phyloP scores from a whole-genome alignment of 2,888 invertebrate genomes.

The Mimachlamys varia region DNA sequence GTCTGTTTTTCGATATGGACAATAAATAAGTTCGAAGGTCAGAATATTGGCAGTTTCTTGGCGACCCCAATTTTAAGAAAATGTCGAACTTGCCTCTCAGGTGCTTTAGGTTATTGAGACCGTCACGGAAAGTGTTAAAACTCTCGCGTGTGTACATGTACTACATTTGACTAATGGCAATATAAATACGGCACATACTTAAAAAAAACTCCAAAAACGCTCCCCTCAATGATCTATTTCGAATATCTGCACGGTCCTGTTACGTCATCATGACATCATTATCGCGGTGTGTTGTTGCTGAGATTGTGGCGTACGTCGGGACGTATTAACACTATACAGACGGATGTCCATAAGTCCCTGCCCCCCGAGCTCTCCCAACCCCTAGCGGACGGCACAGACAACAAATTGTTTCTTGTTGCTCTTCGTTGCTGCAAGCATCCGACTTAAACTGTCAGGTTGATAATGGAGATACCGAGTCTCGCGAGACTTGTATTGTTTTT shows the following conservation, averaged over 20 bases:
- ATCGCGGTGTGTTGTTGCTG: neutral
- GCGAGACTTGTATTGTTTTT: conserved; percentile 18
- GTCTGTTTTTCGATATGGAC: neutral
- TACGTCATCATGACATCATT: conserved; percentile 25
- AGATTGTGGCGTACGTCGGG: neutral
- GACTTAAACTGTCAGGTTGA: conserved; percentile 24
- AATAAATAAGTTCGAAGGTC: neutral
- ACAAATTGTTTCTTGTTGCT: conserved; percentile 15
- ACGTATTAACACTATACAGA: neutral
- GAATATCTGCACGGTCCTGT: neutral
- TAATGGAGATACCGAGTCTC: neutral
- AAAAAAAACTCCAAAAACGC: neutral
- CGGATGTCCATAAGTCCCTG: neutral
- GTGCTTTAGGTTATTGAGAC: neutral
- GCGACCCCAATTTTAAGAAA: neutral
- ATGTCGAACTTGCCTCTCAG: neutral
- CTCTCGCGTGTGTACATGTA: neutral
- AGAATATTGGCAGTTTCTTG: neutral
- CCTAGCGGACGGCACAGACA: neutral
- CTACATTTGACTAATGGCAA: neutral
- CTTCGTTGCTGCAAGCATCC: neutral
- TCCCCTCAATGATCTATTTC: neutral
- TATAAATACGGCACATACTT: neutral
- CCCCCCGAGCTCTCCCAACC: neutral
- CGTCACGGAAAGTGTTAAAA: neutral